Evolutionary conservation across 2,888 invertebrate genomes (phyloP), one percentile per base, ranked within the genome.

Genomic region (Odontothrips loti): DNA sequence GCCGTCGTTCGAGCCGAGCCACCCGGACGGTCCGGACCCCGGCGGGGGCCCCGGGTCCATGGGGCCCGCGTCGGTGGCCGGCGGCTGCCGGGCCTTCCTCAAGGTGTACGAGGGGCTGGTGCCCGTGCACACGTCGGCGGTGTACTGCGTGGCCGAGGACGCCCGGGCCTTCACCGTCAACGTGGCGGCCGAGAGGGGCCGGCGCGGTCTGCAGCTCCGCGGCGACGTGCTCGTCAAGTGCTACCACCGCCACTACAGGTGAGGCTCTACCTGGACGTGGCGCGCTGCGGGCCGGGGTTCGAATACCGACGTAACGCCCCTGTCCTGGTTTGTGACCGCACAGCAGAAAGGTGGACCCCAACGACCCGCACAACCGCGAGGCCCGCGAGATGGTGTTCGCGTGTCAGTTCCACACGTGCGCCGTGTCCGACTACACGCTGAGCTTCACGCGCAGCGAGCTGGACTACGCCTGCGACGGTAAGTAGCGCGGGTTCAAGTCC

Each of bases 321-420:
- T n/a, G n/a, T n/a, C n/a, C n/a, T n/a, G 34, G 34, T 4, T 43
- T 43, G 2, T 43, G 2, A 43, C 34, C 2, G 10, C 20, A 20
- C 80, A 23, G 23, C 79, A 58, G 20, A 20, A 80, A n/a, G 29
- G 43, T n/a, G n/a, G 48, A 48, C 80, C 47, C 48, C 12, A 63
- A 12, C 58, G 12, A 58, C 27, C 43, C 48, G 34, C 43, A 23
- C 47, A 9, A 79, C 27, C n/a, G 27, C 27, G 68, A 75, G 27
- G 68, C 68, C 23, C 68, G 91, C 78, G 93, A 93, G 85, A 91
- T 94, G n/a, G 91, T 96, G 84, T 96, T 95, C 89, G 92, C 94
- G 80, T 93, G 94, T 87, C 95, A 97, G 91, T 96, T 97, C 89
- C 97, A 97, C 90, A 97, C 97, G 8, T 97, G 97, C 89, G 96